Conservation (phyloP, 1,140 invertebrate species). For the Zaprionus nigranus region DNA sequence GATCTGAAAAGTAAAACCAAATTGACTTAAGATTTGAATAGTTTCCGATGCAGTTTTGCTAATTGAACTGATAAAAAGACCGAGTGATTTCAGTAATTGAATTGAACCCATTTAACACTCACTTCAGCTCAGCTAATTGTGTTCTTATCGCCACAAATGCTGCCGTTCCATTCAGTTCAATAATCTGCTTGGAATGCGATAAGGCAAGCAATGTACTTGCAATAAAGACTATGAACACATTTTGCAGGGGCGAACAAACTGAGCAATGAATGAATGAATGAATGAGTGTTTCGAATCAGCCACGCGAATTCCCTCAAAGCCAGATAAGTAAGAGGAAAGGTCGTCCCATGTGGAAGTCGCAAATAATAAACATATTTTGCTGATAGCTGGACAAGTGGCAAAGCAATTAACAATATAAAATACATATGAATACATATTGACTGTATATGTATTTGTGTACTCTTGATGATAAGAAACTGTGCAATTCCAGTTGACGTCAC, state of each 20-base stretch:
- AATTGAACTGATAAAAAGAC: not conserved
- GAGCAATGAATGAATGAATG: not conserved
- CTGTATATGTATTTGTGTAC: not conserved
- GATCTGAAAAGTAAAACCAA: not conserved
- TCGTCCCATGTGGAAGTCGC: not conserved
- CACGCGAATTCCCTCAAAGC: not conserved
- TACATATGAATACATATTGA: not conserved
- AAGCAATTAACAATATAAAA: not conserved
- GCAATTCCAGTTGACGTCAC: constrained; percentile 31
- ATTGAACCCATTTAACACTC: too few species aligned
- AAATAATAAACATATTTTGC: not conserved
- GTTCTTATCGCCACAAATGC: not conserved
- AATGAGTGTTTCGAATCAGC: not conserved
- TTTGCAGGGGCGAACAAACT: not conserved
- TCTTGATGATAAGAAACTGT: not conserved
- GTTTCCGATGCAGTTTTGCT: not conserved
- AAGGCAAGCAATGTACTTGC: not conserved
- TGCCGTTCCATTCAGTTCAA: not conserved
- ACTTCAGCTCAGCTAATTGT: not conserved
- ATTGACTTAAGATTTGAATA: not conserved
- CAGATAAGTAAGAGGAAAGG: not conserved
- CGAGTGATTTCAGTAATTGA: too few species aligned
- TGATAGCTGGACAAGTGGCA: not conserved
- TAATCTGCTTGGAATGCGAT: not conserved
- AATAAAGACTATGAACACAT: not conserved